Percentiles rank a stretch among this genome's conserved stretches.
These are phyloP conservation scores for Gasteruption jaculator DNA, from an alignment of 2,888 invertebrate genomes.

Conservation along the genomic window DNA sequence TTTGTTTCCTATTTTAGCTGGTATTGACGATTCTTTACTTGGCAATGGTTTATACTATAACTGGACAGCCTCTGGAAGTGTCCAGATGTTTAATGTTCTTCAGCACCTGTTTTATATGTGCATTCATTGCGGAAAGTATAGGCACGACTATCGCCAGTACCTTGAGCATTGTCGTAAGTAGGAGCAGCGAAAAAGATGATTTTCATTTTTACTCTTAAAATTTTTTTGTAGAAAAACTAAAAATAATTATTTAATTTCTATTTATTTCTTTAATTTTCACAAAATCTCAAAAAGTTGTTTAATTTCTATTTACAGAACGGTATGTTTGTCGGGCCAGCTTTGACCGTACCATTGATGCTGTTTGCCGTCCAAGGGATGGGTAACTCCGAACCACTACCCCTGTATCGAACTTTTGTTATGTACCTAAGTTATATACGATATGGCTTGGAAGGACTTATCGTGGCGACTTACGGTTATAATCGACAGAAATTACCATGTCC, in stretches of 20 bases:
- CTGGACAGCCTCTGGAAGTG: constrained; percentile 72
- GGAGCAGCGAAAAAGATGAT: too few relatives aligned
- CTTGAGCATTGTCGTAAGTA: constrained; percentile 72
- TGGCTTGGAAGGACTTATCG: constrained; percentile 75
- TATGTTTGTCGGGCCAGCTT: constrained; percentile 85
- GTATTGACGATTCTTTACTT: constrained; percentile 66
- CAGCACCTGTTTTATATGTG: constrained; percentile 65
- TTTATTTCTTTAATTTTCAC: too few relatives aligned
- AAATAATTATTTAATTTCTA: constrained; percentile 1
- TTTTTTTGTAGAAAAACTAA: too few relatives aligned
- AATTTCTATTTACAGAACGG: constrained; percentile 61
- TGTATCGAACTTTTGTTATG: constrained; percentile 72
- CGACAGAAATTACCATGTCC: constrained; percentile 74
- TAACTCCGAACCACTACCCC: constrained; percentile 63
- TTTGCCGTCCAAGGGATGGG: constrained; percentile 86
- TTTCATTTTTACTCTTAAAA: constrained; percentile 7
- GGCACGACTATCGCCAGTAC: constrained; percentile 71
- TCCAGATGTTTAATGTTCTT: constrained; percentile 66
- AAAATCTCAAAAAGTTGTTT: too few relatives aligned
- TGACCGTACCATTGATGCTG: constrained; percentile 83
- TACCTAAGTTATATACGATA: constrained; percentile 79
- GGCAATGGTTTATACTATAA: constrained; percentile 67
- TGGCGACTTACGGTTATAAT: constrained; percentile 75
- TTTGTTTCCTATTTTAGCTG: constrained; percentile 36
- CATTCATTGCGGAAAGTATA: constrained; percentile 74